Evolutionary conservation across 2,113 vertebrate genomes (phyloP), one percentile per base, ranked within the genome.

Genomic region (Solea solea): DNA sequence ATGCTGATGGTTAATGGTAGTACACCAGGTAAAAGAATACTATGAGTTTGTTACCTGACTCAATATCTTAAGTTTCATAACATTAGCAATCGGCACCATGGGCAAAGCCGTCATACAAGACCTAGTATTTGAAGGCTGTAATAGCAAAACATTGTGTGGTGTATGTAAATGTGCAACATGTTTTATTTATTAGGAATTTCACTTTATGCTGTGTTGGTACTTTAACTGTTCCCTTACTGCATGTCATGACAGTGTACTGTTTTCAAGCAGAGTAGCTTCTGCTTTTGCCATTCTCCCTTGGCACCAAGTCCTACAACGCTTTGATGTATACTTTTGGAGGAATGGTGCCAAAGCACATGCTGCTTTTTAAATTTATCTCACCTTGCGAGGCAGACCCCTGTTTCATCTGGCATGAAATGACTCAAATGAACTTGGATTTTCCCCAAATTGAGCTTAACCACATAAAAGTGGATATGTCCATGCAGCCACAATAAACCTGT

Each of bases 291-390:
- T 46, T 21, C 69, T 78, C 74, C 69, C 82, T 68, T 64, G 80
- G 67, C 74, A 52, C 66, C 58, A 50, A 74, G 69, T 51, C 56
- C 3, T 4, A 34, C 61, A 63, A 44, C 76, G 70, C 73, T 78
- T 86, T 84, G 80, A 74, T 79, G 72, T 78, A 70, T 34, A 34
- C 3, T 39, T 71, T 51, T 62, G 72, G 54, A 74, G 71, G 77
- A 80, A 61, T n/a, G 39, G 57, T 67, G 73, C 83, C 75, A 83
- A 80, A 87, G 78, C 48, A 64, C 59, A 21, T 64, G 63, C 74
- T 11, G 65, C 65, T 82, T 82, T 79, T 80, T 54, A 75, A 66
- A 76, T 76, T 72, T 69, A 80, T 83, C 70, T 74, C 56, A 68
- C 74, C 75, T 64, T 78, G 63, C 48, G 72, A 72, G 77, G 71